Base-by-base conservation (phyloP, 2,888 invertebrate species). In the Pandemis cinnamomeana region DNA sequence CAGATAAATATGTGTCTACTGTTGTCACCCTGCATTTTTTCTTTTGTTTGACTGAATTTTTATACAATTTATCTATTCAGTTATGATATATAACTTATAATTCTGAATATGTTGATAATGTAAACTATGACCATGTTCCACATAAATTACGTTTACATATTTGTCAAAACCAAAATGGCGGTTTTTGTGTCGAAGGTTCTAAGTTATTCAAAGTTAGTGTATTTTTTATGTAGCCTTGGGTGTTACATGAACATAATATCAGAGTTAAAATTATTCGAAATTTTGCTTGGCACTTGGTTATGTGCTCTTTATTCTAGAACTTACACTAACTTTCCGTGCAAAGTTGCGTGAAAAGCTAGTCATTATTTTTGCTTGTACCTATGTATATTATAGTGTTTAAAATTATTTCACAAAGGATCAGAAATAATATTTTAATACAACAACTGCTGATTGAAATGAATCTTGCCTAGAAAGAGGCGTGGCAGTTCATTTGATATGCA, bases 61-160 rank as follows among this genome's bases (percentile, higher is more conserved):
- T 58, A 58, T 58, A 27, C 27, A 27, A 27, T 27, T 27, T 58
- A 27, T 20, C 13, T 46, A 63, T 46, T 63, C 63, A 63, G 63
- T 63, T 46, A 46, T 46, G 63, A 46, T 27, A 46, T 27, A 64
- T n/a, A 53, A 67, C 46, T 64, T 13, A 48, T 13, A 15, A 27
- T 48, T 46, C 48, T 27, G 64, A 64, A 44, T 44, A 62, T 44
- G 15, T 44, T 62, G 62, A 62, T 62, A 15, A 44, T 44, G 62
- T 44, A 15, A 42, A 44, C 62, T 44, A 44, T 15, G 44, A n/a
- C 7, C 7, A 62, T 62, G 15, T 42, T 10, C 6, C 61, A 62
- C 36, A 27, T 27, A 36, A 62, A 62, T 41, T 62, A 62, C 36
- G 60, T 62, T 62, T 42, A 42, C 55, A n/a, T 41, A 42, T 62